Conservation (phyloP, 2,888 invertebrate genomes). For the Cremastinae sp. region DNA sequence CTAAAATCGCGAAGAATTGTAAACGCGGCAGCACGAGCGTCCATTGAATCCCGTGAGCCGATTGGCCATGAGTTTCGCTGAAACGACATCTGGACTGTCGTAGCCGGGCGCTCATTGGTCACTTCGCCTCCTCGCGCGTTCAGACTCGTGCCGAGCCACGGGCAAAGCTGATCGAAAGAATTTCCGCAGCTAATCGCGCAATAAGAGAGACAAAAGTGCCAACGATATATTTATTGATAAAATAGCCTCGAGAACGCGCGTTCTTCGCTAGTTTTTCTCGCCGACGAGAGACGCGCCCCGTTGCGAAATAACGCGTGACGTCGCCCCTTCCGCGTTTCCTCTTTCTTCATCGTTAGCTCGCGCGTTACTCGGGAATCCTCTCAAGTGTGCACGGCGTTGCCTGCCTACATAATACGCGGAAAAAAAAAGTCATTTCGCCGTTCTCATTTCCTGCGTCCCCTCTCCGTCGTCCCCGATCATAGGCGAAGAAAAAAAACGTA, state of each 20-base stretch:
- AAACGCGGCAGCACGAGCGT: slow-evolving; percentile 30
- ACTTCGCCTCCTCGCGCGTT: slow-evolving; percentile 46
- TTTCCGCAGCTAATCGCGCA: slow-evolving; percentile 61
- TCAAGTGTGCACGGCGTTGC: slow-evolving; percentile 35
- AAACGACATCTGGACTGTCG: slow-evolving; percentile 74
- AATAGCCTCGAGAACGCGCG: slow-evolving; percentile 28
- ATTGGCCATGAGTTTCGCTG: slow-evolving; percentile 70
- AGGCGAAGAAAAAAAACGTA: slow-evolving; percentile 21
- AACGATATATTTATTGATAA: slow-evolving; percentile 53
- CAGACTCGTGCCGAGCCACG: slow-evolving; percentile 25
- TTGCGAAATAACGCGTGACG: slow-evolving; percentile 40
- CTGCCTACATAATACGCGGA: slow-evolving; percentile 41
- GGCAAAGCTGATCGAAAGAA: slow-evolving; percentile 70
- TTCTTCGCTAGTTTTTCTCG: slow-evolving; percentile 12
- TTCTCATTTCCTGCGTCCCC: slow-evolving; percentile 52
- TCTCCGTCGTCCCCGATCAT: slow-evolving; percentile 22
- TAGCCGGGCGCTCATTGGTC: slow-evolving; percentile 73
- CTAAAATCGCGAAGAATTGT: slow-evolving; percentile 4
- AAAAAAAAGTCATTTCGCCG: slow-evolving; percentile 35
- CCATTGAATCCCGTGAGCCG: slow-evolving; percentile 35
- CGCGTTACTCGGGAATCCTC: slow-evolving; percentile 32
- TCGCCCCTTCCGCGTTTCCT: slow-evolving; percentile 9
- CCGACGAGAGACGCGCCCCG: slow-evolving; percentile 50
- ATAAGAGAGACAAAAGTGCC: slow-evolving; percentile 46
- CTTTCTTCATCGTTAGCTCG: slow-evolving; percentile 1